Conservation (phyloP, 2,888 invertebrate genomes). For the Crocallis elinguaria region DNA sequence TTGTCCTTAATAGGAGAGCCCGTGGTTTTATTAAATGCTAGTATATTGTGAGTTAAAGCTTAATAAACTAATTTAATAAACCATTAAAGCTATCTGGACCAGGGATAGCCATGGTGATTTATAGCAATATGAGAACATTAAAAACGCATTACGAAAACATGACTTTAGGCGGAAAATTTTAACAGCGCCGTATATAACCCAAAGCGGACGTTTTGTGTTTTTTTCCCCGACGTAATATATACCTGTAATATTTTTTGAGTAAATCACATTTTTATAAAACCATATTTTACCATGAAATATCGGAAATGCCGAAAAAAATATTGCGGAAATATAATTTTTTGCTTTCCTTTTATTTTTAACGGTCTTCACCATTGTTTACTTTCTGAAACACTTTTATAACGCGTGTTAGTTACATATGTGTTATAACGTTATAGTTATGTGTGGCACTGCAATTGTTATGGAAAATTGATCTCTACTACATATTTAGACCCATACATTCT, state of each 20-base stretch:
- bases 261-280: constrained; percentile 29
- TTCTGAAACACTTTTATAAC: too few species aligned
- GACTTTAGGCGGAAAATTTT: constrained; percentile 80
- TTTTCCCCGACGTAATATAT: constrained; percentile 43
- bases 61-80: constrained; percentile 79
- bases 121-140: constrained; percentile 84
- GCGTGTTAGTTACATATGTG: too few species aligned
- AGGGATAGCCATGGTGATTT: constrained; percentile 80
- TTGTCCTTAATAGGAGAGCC: constrained; percentile 44
- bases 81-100: constrained; percentile 84
- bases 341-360: not conserved
- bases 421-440: too few species aligned
- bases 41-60: constrained; percentile 53
- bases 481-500: too few species aligned
- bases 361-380: not conserved
- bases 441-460: too few species aligned
- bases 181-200: constrained; percentile 71
- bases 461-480: too few species aligned
- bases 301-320: not conserved
- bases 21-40: constrained; percentile 49
- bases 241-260: constrained; percentile 36
- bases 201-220: constrained; percentile 67
- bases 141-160: constrained; percentile 85
- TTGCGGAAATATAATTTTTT: not conserved
- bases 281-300: constrained; percentile 16